Evolutionary conservation across 2,797 vertebrate species (phyloP).

Genomic region (Macropus fuliginosus): DNA sequence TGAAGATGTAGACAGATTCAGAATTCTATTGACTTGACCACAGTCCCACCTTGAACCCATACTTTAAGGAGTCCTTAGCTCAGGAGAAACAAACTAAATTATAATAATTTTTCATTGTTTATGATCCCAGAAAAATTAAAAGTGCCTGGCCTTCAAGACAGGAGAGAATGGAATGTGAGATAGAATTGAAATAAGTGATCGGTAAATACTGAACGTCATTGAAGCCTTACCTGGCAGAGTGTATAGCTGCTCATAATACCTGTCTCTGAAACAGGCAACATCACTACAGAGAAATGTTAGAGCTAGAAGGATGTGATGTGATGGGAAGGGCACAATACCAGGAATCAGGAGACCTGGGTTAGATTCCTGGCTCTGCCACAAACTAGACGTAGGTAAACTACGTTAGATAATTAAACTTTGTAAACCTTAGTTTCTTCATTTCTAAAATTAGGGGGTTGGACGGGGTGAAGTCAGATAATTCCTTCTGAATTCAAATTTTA

Average conservation of each 20-base stretch:
- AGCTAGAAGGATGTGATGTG: neutral
- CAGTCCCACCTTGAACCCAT: neutral
- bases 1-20: neutral
- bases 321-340: neutral
- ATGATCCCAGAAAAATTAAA: neutral
- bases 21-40: neutral
- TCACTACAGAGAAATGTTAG: neutral
- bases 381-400: slow-evolving; percentile 16
- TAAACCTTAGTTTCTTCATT: slow-evolving; percentile 54
- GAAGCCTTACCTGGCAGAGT: neutral
- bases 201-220: neutral
- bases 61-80: neutral
- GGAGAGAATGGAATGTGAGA: neutral
- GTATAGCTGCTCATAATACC: neutral
- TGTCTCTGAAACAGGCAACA: neutral
- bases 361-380: slow-evolving; percentile 26
- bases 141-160: neutral
- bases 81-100: neutral
- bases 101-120: neutral
- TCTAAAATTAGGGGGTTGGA: slow-evolving; percentile 60
- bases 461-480: slow-evolving; percentile 22
- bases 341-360: neutral
- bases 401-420: slow-evolving; percentile 32
- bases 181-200: neutral
- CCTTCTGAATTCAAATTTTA: neutral